A percentile compares a stretch with the other conserved stretches of the same genome.
These are phyloP conservation scores for Amiota communis DNA, from an alignment of 2,888 invertebrate species.

Conservation along the genomic window DNA sequence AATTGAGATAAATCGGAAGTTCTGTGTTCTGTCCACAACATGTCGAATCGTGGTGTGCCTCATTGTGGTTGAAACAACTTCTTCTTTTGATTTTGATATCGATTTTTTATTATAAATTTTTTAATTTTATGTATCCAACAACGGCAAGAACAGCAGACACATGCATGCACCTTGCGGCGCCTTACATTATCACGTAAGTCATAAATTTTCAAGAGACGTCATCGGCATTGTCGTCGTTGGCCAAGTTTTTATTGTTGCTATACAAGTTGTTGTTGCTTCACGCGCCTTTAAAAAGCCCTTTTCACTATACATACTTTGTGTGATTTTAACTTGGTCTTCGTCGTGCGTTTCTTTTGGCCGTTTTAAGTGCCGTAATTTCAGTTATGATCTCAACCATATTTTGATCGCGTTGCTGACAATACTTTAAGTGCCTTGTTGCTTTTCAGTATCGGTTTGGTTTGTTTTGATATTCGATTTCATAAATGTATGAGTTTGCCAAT, in stretches of 20 bases:
- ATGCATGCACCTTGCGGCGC: conserved; percentile 54
- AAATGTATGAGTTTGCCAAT: too few species aligned
- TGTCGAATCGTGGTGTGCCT: background rate
- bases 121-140: background rate
- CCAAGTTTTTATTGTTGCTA: conserved; percentile 7
- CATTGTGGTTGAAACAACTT: background rate
- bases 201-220: conserved; percentile 44
- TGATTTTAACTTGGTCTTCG: too few species aligned
- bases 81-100: conserved; percentile 3
- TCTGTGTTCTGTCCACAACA: conserved; percentile 32
- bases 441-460: background rate
- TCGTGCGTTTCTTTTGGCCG: background rate
- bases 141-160: background rate
- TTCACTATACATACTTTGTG: too few species aligned
- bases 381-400: conserved; percentile 27
- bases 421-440: conserved; percentile 17
- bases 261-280: background rate
- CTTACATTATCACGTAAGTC: conserved; percentile 53
- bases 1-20: conserved; percentile 69
- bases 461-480: background rate
- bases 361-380: conserved; percentile 25
- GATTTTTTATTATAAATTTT: background rate
- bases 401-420: conserved; percentile 21
- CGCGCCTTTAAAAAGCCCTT: background rate
- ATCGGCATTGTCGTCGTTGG: conserved; percentile 8